Conservation (phyloP, 2,888 invertebrate genomes). For the Drosophila koepferae region DNA sequence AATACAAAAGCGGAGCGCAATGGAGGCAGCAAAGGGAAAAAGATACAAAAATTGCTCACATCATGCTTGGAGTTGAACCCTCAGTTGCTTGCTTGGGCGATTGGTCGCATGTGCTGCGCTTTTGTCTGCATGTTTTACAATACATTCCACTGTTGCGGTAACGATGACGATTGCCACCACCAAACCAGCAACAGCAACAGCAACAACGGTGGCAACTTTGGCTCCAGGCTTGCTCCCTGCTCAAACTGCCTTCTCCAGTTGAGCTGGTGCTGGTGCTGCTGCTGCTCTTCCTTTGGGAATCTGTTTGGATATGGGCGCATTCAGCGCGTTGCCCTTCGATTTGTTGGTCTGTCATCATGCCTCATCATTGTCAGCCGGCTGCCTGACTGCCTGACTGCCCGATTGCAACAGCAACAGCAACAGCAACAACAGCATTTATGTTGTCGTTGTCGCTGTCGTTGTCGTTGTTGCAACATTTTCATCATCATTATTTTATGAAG, state of each 20-base stretch:
- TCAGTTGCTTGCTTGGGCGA: conserved; percentile 28
- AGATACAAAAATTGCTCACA: conserved; percentile 45
- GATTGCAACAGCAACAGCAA: conserved; percentile 2
- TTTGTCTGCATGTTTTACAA: conserved; percentile 76
- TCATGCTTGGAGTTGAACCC: conserved; percentile 56
- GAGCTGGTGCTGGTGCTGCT: conserved; percentile 1
- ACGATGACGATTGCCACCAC: conserved; percentile 78
- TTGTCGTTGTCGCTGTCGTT: conserved; percentile 35
- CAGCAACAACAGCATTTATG: conserved; percentile 31
- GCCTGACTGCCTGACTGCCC: conserved; percentile 17
- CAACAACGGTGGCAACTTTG: conserved; percentile 69
- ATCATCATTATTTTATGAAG: conserved; percentile 80
- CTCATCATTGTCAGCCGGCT: conserved; percentile 79
- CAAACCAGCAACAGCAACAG: conserved; percentile 42
- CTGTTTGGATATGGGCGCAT: conserved; percentile 53
- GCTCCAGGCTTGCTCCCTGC: conserved; percentile 62
- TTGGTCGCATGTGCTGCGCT: conserved; percentile 54
- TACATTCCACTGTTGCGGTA: conserved; percentile 79
- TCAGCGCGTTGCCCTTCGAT: conserved; percentile 69
- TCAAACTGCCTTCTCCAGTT: not conserved
- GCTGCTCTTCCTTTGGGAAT: conserved; percentile 8
- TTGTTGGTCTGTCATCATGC: conserved; percentile 82
- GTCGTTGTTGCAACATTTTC: conserved; percentile 75
- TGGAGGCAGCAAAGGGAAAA: not conserved
- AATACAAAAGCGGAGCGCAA: not conserved